phyloP scores from a whole-genome alignment of 2,888 invertebrate species.

The Eueremaeus valkanovi region DNA sequence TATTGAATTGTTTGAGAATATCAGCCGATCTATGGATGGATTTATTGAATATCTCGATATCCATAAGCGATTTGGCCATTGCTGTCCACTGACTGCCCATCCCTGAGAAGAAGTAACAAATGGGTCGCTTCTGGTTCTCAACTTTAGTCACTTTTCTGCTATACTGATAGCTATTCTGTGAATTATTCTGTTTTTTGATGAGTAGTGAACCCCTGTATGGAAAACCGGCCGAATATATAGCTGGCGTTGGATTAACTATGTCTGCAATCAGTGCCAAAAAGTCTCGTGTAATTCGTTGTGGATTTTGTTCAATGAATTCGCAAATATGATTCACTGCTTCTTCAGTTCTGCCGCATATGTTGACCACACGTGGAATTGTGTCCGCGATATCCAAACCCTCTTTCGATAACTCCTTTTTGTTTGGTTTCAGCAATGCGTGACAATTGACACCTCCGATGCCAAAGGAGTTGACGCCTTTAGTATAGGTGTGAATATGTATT shows the following conservation, averaged over 20 bases:
- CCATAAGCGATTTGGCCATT: slow-evolving; percentile 57
- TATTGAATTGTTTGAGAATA: slow-evolving; percentile 52
- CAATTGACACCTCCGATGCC: slow-evolving; percentile 97
- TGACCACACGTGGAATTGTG: slow-evolving; percentile 63
- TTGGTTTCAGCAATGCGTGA: slow-evolving; percentile 76
- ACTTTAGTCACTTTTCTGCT: slow-evolving; percentile 31
- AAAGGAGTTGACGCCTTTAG: slow-evolving; percentile 74
- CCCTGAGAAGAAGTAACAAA: slow-evolving; percentile 40
- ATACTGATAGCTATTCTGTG: slow-evolving; percentile 1
- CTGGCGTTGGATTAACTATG: slow-evolving; percentile 35
- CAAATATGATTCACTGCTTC: slow-evolving; percentile 67
- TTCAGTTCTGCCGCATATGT: slow-evolving; percentile 78
- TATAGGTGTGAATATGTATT: background rate
- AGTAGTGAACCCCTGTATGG: slow-evolving; percentile 67
- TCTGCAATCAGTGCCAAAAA: slow-evolving; percentile 71
- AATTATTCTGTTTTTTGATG: slow-evolving; percentile 59
- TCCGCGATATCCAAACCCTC: slow-evolving; percentile 19
- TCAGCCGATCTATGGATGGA: slow-evolving; percentile 53
- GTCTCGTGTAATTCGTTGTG: slow-evolving; percentile 57
- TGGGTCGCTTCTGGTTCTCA: slow-evolving; percentile 37
- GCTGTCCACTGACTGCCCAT: slow-evolving; percentile 57
- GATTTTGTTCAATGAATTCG: slow-evolving; percentile 55
- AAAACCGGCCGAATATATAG: slow-evolving; percentile 28
- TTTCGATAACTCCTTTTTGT: slow-evolving; percentile 58
- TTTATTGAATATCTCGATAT: slow-evolving; percentile 53